A percentile compares a stretch with the other conserved stretches of the same genome.
Conservation (phyloP, 2,888 invertebrate species). For the Papilio protenor region DNA sequence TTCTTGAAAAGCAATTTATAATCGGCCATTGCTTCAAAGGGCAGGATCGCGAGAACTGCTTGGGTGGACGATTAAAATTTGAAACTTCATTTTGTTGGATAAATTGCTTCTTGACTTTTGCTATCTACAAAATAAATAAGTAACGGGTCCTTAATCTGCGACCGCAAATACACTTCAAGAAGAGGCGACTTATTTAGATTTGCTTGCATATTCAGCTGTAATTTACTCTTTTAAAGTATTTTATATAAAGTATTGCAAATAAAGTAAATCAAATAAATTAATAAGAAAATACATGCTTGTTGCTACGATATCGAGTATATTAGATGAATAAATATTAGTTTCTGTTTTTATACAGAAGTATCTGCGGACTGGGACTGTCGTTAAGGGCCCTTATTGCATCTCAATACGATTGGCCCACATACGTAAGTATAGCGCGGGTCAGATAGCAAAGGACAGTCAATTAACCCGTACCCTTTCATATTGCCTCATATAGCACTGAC, state of each 20-base stretch:
- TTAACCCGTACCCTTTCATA: conserved; percentile 40
- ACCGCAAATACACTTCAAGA: conserved; percentile 69
- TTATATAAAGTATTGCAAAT: background rate
- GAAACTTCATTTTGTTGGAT: conserved; percentile 78
- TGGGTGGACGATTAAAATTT: conserved; percentile 77
- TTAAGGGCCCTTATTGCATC: conserved; percentile 24
- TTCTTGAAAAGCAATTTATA: conserved; percentile 77
- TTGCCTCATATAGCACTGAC: conserved; percentile 27
- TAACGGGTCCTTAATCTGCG: conserved; percentile 66
- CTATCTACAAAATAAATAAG: conserved; percentile 75
- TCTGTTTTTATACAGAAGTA: background rate
- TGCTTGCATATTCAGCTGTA: conserved; percentile 10
- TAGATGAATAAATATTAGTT: background rate
- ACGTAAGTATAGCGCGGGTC: conserved; percentile 27
- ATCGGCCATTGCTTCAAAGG: conserved; percentile 75
- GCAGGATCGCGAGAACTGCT: conserved; percentile 65
- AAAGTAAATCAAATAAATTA: background rate
- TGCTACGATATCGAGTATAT: background rate
- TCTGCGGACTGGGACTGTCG: background rate
- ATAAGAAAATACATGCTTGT: background rate
- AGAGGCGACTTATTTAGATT: conserved; percentile 46
- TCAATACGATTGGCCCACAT: conserved; percentile 29
- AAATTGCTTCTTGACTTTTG: conserved; percentile 80
- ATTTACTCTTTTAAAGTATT: background rate
- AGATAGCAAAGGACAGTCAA: conserved; percentile 40